phyloP scores from a whole-genome alignment of 1,140 invertebrate species.

The Drosophila carrolli region DNA sequence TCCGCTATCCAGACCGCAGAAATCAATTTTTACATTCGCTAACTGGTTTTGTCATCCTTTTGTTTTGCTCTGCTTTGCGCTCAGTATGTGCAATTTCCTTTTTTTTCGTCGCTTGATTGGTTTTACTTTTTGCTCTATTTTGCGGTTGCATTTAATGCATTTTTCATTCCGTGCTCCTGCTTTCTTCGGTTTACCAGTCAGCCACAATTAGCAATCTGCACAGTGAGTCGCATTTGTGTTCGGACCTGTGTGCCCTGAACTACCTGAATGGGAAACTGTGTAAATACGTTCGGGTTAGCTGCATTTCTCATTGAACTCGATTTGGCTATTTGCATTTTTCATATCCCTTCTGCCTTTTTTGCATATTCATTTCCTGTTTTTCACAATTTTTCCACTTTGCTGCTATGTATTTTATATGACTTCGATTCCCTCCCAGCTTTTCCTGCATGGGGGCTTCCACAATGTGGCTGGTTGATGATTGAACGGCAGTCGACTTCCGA shows the following conservation, averaged over 20 bases:
- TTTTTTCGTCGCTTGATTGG: conserved; percentile 41
- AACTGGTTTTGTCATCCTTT: conserved; percentile 41
- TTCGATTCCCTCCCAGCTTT: conserved; percentile 28
- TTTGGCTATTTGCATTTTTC: conserved; percentile 81
- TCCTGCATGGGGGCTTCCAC: conserved; percentile 9
- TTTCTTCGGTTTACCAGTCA: conserved; percentile 49
- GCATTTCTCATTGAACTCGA: conserved; percentile 69
- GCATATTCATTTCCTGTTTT: conserved; percentile 77
- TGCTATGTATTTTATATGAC: conserved; percentile 46
- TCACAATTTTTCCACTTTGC: conserved; percentile 59
- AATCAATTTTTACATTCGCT: conserved; percentile 77
- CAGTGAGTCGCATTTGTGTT: conserved; percentile 63
- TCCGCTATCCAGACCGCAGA: conserved; percentile 63
- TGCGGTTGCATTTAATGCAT: conserved; percentile 77
- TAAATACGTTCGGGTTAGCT: conserved; percentile 59
- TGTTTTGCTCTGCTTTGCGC: conserved; percentile 15
- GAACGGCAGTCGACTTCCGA: conserved; percentile 24
- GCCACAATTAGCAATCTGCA: conserved; percentile 68
- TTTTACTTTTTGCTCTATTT: conserved; percentile 60
- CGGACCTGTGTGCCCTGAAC: conserved; percentile 2
- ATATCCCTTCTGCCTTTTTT: conserved; percentile 74
- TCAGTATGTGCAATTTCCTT: conserved; percentile 64
- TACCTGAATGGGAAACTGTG: conserved; percentile 37
- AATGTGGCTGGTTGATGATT: conserved; percentile 34
- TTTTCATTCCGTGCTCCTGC: conserved; percentile 50